Evolutionary conservation across 2,888 invertebrate genomes (phyloP).

Genomic region (Cephus pygmeus): DNA sequence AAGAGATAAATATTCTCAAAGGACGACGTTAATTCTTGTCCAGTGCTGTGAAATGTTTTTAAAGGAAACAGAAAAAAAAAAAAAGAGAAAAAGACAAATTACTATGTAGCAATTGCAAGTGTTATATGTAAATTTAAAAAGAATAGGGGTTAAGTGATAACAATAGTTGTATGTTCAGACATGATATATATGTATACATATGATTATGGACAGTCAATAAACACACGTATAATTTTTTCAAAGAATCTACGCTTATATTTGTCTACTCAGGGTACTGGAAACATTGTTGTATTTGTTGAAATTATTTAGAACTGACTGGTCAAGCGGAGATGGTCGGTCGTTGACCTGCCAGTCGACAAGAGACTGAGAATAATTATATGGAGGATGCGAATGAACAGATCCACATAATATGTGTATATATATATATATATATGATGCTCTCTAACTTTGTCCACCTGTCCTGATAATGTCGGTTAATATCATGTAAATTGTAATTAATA

Average conservation of each 20-base stretch:
- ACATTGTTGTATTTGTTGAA: not conserved
- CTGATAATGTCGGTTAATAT: conserved; percentile 64
- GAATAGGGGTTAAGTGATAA: not conserved
- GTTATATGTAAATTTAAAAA: not conserved
- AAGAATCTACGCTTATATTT: not conserved
- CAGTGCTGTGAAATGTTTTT: too few relatives aligned
- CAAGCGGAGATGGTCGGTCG: not conserved
- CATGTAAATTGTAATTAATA: conserved; percentile 65
- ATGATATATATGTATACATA: not conserved
- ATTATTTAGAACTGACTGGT: not conserved
- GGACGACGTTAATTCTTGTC: too few relatives aligned
- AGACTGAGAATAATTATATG: not conserved
- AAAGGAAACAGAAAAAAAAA: too few relatives aligned
- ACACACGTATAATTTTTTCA: not conserved
- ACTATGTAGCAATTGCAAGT: not conserved
- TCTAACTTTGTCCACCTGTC: conserved; percentile 54
- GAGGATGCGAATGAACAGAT: not conserved
- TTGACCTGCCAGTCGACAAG: not conserved
- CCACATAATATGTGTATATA: too few relatives aligned
- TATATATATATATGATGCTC: too few relatives aligned
- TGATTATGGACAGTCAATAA: not conserved
- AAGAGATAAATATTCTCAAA: not conserved
- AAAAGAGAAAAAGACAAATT: not conserved
- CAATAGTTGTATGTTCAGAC: not conserved
- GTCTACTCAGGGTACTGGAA: not conserved